Percentiles rank a stretch among this genome's conserved stretches.
phyloP scores from a whole-genome alignment of 1,140 invertebrate genomes.

The Bilobella aurantiaca region DNA sequence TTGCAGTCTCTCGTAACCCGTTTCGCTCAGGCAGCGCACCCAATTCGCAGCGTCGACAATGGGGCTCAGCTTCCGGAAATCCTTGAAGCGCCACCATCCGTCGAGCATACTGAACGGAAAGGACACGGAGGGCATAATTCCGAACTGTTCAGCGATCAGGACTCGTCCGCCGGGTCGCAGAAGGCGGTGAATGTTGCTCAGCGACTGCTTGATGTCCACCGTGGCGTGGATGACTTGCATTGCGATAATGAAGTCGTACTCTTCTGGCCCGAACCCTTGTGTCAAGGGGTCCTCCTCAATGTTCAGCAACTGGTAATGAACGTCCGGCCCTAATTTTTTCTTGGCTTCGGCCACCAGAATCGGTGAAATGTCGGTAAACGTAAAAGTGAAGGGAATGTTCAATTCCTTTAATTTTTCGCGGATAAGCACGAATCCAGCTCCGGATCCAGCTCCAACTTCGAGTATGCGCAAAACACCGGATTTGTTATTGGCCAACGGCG shows the following conservation, averaged over 20 bases:
- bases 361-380: constrained; percentile 17
- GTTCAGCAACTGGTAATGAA: constrained; percentile 11
- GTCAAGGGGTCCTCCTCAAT: constrained; percentile 16
- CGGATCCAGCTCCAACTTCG: constrained; percentile 17
- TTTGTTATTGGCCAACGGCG: not conserved
- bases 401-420: not conserved
- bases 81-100: constrained; percentile 15
- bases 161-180: not conserved
- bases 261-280: constrained; percentile 16
- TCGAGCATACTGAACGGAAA: constrained; percentile 2
- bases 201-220: not conserved
- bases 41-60: not conserved
- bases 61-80: not conserved
- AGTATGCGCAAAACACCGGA: not conserved
- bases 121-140: not conserved
- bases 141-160: constrained; percentile 1
- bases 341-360: not conserved
- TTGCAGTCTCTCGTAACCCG: not conserved
- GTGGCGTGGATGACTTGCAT: constrained; percentile 19
- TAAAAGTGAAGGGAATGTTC: constrained; percentile 3
- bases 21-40: not conserved
- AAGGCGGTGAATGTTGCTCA: constrained; percentile 4
- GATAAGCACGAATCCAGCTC: not conserved
- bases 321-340: not conserved
- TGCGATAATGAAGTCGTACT: constrained; percentile 17